phyloP scores from a whole-genome alignment of 2,113 vertebrate species.

The Tympanuchus pallidicinctus region DNA sequence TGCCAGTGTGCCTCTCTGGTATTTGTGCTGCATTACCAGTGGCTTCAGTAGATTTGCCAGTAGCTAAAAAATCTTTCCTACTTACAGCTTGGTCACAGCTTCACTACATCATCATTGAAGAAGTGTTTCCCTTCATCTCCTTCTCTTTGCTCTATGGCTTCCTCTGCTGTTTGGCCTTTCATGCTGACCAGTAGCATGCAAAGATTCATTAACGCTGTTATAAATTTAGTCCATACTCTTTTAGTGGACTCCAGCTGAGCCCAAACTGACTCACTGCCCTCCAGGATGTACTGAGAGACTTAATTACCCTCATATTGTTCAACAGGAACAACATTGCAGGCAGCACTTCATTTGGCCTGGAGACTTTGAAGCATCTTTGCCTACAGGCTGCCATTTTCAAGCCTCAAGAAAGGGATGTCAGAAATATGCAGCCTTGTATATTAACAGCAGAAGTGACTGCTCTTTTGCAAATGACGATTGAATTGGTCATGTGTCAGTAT shows the following conservation, averaged over 20 bases:
- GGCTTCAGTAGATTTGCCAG: not conserved
- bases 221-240: conserved; percentile 64
- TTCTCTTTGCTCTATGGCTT: not conserved
- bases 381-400: conserved; percentile 23
- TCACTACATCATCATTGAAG: not conserved
- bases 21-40: not conserved
- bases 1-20: not conserved
- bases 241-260: conserved; percentile 64
- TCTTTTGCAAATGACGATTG: conserved; percentile 10
- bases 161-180: conserved; percentile 29
- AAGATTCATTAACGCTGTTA: conserved; percentile 60
- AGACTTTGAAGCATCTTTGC: conserved; percentile 14
- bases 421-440: not conserved
- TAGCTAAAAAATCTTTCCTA: not conserved
- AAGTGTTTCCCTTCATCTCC: not conserved
- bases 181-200: conserved; percentile 48
- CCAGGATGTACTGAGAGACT: conserved; percentile 54
- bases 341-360: not conserved
- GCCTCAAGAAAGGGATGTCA: not conserved
- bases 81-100: not conserved
- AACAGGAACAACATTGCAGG: conserved; percentile 35
- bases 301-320: conserved; percentile 66
- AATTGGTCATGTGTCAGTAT: conserved; percentile 16
- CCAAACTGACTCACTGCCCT: conserved; percentile 56
- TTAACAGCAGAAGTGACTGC: not conserved